Conservation (phyloP, 1,140 invertebrate genomes). For the Zaprionus capensis region DNA sequence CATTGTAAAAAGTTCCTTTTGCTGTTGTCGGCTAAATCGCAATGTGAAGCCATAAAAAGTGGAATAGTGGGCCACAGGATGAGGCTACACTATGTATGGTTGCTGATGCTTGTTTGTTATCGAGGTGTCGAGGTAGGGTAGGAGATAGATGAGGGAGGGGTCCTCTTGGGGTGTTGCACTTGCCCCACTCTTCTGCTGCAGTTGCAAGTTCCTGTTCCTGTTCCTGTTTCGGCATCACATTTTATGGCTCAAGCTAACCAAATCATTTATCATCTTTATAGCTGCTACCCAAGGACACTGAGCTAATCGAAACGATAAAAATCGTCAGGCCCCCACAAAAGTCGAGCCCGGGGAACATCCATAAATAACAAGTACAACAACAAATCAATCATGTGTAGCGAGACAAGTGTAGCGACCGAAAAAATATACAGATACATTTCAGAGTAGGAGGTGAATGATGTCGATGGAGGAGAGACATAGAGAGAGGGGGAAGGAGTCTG, state of each 20-base stretch:
- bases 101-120: slow-evolving; percentile 1
- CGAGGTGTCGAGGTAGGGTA: neutral
- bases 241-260: slow-evolving; percentile 23
- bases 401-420: slow-evolving; percentile 12
- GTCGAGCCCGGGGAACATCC: slow-evolving; percentile 3
- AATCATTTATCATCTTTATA: slow-evolving; percentile 79
- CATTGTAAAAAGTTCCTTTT: slow-evolving; percentile 69
- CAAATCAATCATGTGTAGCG: slow-evolving; percentile 45
- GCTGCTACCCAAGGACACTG: slow-evolving; percentile 56
- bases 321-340: slow-evolving; percentile 21
- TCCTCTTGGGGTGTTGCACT: slow-evolving; percentile 25
- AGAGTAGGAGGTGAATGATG: neutral
- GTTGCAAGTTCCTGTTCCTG: slow-evolving; percentile 56
- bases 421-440: neutral
- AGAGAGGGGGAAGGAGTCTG: neutral
- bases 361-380: slow-evolving; percentile 41
- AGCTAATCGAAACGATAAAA: slow-evolving; percentile 71
- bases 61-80: slow-evolving; percentile 50
- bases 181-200: slow-evolving; percentile 46
- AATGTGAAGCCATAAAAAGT: slow-evolving; percentile 49
- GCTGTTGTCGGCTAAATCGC: slow-evolving; percentile 62
- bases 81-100: slow-evolving; percentile 11
- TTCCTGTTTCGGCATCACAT: slow-evolving; percentile 16
- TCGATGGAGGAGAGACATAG: neutral
- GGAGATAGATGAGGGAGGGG: neutral